phyloP scores from a whole-genome alignment of 64 coral and sea anemone genomes.

The Montipora sp. region DNA sequence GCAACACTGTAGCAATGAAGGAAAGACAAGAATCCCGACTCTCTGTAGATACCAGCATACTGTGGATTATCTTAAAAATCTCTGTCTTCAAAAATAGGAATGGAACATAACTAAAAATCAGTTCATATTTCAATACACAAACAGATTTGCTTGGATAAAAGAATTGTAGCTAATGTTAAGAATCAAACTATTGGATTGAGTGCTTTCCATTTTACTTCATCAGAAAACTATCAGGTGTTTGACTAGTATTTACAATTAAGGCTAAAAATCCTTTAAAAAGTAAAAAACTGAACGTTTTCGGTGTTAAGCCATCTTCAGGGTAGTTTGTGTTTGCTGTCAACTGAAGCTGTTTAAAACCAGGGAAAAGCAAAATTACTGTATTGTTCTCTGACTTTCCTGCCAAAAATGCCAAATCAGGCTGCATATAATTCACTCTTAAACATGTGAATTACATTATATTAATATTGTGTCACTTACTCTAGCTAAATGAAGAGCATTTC shows the following conservation, averaged over 20 bases:
- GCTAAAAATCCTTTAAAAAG: no score
- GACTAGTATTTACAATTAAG: no score
- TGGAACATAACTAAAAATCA: background rate
- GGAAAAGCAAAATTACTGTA: no score
- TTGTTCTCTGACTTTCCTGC: no score
- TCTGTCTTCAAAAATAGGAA: constrained; percentile 67
- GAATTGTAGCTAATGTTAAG: background rate
- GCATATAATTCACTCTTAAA: no score
- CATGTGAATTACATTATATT: background rate
- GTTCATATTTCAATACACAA: background rate
- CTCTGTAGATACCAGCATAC: constrained; percentile 86
- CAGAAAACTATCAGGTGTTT: no score
- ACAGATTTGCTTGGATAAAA: background rate
- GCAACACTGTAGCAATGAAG: constrained; percentile 82
- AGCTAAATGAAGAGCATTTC: constrained; percentile 72
- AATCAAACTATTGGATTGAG: background rate
- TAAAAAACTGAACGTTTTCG: no score
- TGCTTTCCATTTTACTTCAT: background rate
- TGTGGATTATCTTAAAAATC: constrained; percentile 90
- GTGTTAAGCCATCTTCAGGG: no score
- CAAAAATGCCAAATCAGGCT: no score
- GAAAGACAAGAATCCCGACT: constrained; percentile 85
- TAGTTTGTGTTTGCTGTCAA: no score
- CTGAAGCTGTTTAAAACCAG: no score
- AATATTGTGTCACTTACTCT: constrained; percentile 62